Base-by-base conservation (phyloP, 37 sponge, comb jelly and placozoan genomes). In the Sycon ciliatum region DNA sequence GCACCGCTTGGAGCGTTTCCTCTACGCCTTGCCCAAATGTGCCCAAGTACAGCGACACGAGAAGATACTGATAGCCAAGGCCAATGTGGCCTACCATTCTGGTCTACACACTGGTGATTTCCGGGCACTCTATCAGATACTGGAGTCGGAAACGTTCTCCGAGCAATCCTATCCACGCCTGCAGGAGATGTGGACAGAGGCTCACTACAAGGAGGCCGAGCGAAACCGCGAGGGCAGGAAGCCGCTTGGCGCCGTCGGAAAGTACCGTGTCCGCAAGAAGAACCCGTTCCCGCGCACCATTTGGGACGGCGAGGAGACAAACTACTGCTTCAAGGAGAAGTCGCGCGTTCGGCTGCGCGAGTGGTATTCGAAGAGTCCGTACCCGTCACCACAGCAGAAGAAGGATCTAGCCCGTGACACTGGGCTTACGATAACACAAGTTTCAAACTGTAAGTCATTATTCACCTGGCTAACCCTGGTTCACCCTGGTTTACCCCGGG, bases 261-360 rank as follows among this genome's bases (percentile, higher is more conserved):
- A 95, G 76, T 95, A 95, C 68, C 77, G 97, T 22, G 91, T 95
- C 35, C 57, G 97, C n/a, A 68, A 87, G 34, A 95, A 95, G 89
- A 91, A 82, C 83, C 97, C 97, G 2, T 82, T 95, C 18, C 97
- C 97, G 6, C 68, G 91, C n/a, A 95, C 97, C 1, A 95, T 95
- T 28, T 95, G 91, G 92, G 97, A 95, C 61, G 97, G 97, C 0
- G 97, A 95, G 62, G 92, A 95, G 81, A 95, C 92, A 0, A 91
- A 86, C 82, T 95, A 95, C 68, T 95, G 91, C 77, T 95, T 95
- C 86, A 95, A 95, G 75, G 97, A 95, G 86, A 95, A 90, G 73
- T 85, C 86, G 29, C 31, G 97, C 23, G 86, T 73, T 3, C 71
- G 91, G 1, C 82, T 95, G 53, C 61, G 91, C 18, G 89, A 95